Percentiles rank a stretch among this genome's conserved stretches.
phyloP scores from a whole-genome alignment of 2,888 invertebrate genomes.

The Leptopilina syphax region DNA sequence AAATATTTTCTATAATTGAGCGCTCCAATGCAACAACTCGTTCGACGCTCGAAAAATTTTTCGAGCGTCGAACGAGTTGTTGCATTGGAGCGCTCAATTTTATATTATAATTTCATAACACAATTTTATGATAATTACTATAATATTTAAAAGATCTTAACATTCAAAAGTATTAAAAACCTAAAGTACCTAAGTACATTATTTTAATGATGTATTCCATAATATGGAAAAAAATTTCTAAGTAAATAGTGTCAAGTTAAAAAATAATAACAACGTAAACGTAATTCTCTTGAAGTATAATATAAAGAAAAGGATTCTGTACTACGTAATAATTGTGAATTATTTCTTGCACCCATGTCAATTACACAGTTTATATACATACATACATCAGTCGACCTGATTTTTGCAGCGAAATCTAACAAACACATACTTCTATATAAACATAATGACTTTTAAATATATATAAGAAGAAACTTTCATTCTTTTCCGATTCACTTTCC shows the following conservation, averaged over 20 bases:
- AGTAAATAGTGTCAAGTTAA: neutral
- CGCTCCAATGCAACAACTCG: no score
- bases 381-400: constrained; percentile 50
- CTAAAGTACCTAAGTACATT: no score
- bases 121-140: no score
- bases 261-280: neutral
- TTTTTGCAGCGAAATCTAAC: constrained; percentile 54
- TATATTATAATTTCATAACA: no score
- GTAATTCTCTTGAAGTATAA: neutral
- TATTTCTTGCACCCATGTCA: constrained; percentile 24
- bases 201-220: no score
- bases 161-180: no score
- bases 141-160: no score
- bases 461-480: constrained; percentile 38
- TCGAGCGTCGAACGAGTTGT: no score
- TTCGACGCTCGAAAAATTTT: no score
- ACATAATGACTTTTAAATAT: neutral
- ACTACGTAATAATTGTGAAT: constrained; percentile 20
- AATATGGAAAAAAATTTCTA: no score
- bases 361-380: constrained; percentile 20
- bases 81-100: no score
- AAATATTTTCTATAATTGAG: no score
- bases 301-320: neutral
- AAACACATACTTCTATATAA: constrained; percentile 44
- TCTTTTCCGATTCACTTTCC: constrained; percentile 36